A percentile compares a stretch with the other conserved stretches of the same genome.
phyloP scores from a whole-genome alignment of 1,140 invertebrate species.

The Caenorhabditis briggsae region DNA sequence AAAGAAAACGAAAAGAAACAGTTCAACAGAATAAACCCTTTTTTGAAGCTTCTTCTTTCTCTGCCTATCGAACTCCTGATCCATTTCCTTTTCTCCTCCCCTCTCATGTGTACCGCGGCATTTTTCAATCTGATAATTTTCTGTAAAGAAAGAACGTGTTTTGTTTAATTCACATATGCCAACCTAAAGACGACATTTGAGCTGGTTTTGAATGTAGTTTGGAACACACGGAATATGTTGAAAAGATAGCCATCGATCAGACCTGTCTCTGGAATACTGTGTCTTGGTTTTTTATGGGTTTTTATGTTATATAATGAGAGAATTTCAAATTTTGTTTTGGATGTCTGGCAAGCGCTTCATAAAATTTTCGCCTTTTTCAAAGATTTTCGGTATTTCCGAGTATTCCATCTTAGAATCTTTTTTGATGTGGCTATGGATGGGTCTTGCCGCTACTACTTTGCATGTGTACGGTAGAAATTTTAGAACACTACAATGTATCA shows the following conservation, averaged over 20 bases:
- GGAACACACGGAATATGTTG: background rate
- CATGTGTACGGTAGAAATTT: too few relatives aligned
- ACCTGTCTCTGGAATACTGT: background rate
- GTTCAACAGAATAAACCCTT: slow-evolving; percentile 37
- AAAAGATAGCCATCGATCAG: background rate
- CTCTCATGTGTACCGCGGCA: background rate
- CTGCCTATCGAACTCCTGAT: slow-evolving; percentile 18
- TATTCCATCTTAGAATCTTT: too few relatives aligned
- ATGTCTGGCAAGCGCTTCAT: background rate
- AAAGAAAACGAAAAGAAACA: background rate
- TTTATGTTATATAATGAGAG: background rate
- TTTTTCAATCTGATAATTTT: slow-evolving; percentile 18
- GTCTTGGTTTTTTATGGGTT: slow-evolving; percentile 12
- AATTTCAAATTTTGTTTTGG: background rate
- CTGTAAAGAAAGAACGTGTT: slow-evolving; percentile 5
- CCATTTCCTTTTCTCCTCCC: background rate
- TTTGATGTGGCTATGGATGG: too few relatives aligned
- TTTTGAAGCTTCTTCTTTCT: slow-evolving; percentile 15
- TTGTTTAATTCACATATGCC: background rate
- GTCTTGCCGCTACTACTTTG: too few relatives aligned
- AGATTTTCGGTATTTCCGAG: background rate
- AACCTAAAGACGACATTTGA: slow-evolving; percentile 5
- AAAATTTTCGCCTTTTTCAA: background rate
- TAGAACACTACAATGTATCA: too few relatives aligned
- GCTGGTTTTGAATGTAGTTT: slow-evolving; percentile 16